phyloP scores from a whole-genome alignment of 2,113 vertebrate species.

The Hyla sarda region DNA sequence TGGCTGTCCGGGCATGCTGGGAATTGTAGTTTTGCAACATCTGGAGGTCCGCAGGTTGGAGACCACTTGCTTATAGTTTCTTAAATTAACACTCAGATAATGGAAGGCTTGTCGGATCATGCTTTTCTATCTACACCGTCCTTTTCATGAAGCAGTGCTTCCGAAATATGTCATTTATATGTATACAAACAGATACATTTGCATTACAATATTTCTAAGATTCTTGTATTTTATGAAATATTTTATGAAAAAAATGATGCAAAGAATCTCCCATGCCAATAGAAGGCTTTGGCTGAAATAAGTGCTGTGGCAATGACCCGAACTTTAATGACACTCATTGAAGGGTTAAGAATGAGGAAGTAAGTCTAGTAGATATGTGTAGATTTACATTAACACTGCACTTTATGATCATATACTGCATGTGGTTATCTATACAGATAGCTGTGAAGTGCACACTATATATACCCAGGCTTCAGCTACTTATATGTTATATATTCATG shows the following conservation, averaged over 20 bases:
- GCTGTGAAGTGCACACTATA: background rate
- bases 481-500: background rate
- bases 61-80: background rate
- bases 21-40: no score
- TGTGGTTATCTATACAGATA: background rate
- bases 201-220: background rate
- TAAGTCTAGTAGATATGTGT: background rate
- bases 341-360: slow-evolving; percentile 14
- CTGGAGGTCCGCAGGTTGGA: no score
- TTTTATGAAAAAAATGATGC: background rate
- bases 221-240: background rate
- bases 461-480: background rate
- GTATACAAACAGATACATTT: background rate
- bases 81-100: background rate
- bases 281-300: background rate
- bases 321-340: background rate
- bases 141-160: background rate
- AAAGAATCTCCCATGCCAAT: background rate
- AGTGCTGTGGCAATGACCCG: background rate
- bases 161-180: background rate
- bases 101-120: background rate
- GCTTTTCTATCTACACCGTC: background rate
- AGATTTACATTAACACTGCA: background rate
- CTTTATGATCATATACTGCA: slow-evolving; percentile 9
- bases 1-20: no score